Base-by-base conservation (phyloP, 2,797 vertebrate species). In the Enteromius paludinosus region DNA sequence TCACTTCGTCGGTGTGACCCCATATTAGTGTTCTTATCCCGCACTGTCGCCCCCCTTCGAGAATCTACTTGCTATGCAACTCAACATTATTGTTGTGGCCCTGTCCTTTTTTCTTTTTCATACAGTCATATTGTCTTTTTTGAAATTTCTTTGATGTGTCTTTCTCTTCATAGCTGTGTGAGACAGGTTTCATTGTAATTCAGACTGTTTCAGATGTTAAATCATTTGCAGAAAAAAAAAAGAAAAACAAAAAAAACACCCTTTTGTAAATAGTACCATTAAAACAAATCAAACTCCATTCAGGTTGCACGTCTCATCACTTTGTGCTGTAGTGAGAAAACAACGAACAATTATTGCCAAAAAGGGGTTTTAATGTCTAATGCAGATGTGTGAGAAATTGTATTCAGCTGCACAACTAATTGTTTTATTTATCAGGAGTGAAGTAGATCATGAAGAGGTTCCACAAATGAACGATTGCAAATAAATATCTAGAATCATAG, bases 261-360 rank as follows among this genome's bases (percentile, higher is more conserved):
- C 14, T 78, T 94, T 94, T 95, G 95, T 95, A 95, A 94, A 95
- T 95, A 96, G 93, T 92, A 94, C 93, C 91, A 95, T 95, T 95
- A 95, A 95, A 95, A 95, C 93, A 93, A 95, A 94, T 95, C 93
- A 92, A 95, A 94, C 93, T 93, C 92, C 90, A 90, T 65, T 92
- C 80, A 11, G 75, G 8, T 33, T 49, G 25, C 14, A 5, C 0
- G 43, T 33, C 43, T 78, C 43, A 14, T 65, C 20, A 45, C 20
- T 47, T 33, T 56, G 68, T 33, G 30, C 7, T 23, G 28, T 30
- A n/a, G n/a, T 43, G 15, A 23, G 10, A 5, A 52, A 33, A 18
- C 43, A 4, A 45, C 59, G 1, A 61, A 30, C 59, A 15, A 2
- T 43, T 3, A 43, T 12, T 43, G 41, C 2, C 25, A 25, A 28